These are phyloP conservation scores for Empidonax traillii DNA, from an alignment of 2,113 vertebrate species.

Conservation along the genomic window DNA sequence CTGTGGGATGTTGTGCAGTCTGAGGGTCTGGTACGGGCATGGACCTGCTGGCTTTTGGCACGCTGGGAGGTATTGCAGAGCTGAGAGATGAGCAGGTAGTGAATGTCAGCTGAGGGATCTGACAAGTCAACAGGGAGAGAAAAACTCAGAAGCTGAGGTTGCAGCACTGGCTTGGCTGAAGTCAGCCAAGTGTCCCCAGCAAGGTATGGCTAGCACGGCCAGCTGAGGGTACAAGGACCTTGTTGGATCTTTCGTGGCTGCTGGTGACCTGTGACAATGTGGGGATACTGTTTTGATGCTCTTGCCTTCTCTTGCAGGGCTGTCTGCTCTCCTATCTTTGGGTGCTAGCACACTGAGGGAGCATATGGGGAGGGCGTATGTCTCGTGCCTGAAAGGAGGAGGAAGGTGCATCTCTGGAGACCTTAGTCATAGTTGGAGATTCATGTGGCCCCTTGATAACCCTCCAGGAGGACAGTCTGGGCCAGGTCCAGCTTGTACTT, in stretches of 20 bases:
- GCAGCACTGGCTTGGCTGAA: background rate
- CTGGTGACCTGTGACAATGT: background rate
- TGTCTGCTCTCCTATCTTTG: background rate
- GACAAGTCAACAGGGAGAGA: background rate
- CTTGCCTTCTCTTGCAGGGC: background rate
- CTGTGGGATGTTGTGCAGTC: background rate
- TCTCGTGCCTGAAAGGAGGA: background rate
- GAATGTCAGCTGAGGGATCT: background rate
- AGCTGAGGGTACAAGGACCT: background rate
- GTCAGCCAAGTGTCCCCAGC: background rate
- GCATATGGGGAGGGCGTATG: background rate
- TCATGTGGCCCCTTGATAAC: background rate
- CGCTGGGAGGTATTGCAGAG: background rate
- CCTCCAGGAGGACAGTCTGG: background rate
- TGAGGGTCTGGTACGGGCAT: fast-evolving
- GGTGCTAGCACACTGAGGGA: fast-evolving
- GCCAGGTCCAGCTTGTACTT: background rate
- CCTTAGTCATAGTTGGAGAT: background rate
- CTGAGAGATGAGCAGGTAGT: background rate
- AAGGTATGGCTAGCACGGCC: fast-evolving
- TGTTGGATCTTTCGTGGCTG: background rate
- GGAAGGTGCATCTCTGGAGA: background rate
- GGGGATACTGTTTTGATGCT: background rate
- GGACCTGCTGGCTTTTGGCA: background rate
- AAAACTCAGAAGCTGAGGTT: background rate